phyloP scores from a whole-genome alignment of 2,888 invertebrate species.

The Lutraria lutraria region DNA sequence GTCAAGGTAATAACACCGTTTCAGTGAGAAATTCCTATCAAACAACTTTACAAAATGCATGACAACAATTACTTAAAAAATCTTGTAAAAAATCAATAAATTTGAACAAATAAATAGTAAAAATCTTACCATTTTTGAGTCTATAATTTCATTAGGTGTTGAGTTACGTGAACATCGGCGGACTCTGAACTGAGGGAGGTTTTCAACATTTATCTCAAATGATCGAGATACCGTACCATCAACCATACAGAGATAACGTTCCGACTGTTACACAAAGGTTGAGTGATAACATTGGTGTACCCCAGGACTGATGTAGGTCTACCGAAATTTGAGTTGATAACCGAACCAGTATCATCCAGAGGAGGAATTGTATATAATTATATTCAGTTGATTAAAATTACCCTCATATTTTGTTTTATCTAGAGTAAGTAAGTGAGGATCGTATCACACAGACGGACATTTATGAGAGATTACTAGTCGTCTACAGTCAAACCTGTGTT shows the following conservation, averaged over 20 bases:
- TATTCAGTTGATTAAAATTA: neutral
- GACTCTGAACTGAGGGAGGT: slow-evolving; percentile 19
- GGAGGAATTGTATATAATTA: too few relatives aligned
- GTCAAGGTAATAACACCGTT: neutral
- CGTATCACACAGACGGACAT: neutral
- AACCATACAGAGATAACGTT: neutral
- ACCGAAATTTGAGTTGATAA: neutral
- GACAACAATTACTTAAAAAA: too few relatives aligned
- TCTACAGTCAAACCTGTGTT: too few relatives aligned
- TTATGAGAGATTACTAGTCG: neutral
- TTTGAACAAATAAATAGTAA: neutral
- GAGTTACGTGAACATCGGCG: neutral
- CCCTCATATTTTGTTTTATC: neutral
- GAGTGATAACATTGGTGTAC: neutral
- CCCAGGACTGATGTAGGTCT: neutral
- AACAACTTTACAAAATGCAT: neutral
- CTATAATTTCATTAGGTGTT: neutral
- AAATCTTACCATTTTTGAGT: slow-evolving; percentile 9
- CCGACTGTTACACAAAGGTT: neutral
- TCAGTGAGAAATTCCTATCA: neutral
- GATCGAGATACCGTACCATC: neutral
- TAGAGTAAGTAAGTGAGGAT: neutral
- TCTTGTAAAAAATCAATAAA: neutral
- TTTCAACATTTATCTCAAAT: neutral
- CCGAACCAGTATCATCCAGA: neutral